Evolutionary conservation across 2,888 invertebrate species (phyloP).

Genomic region (Geotrupes spiniger): DNA sequence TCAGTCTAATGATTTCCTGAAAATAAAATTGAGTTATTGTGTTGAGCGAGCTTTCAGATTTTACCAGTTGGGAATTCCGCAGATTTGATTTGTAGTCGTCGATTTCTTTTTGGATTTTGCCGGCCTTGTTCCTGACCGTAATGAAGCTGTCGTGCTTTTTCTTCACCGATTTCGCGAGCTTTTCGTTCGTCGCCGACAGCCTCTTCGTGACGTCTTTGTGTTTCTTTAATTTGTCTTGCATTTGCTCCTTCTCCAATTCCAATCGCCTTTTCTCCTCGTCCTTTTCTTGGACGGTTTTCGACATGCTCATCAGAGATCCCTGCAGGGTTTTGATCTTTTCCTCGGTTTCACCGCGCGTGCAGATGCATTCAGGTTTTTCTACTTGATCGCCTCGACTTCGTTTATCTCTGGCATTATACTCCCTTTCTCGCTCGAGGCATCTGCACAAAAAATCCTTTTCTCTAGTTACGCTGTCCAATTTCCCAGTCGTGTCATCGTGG

Average conservation of each 20-base stretch:
- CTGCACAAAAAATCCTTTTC: constrained; percentile 22
- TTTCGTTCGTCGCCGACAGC: constrained; percentile 20
- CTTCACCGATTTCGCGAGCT: constrained; percentile 21
- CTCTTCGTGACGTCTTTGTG: constrained; percentile 22
- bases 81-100: constrained; percentile 18
- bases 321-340: constrained; percentile 23
- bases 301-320: constrained; percentile 18
- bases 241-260: constrained; percentile 16
- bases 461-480: constrained; percentile 18
- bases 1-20: constrained; percentile 16
- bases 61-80: constrained; percentile 19
- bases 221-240: constrained; percentile 18
- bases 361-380: background rate
- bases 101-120: constrained; percentile 22
- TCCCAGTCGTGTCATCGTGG: constrained; percentile 9
- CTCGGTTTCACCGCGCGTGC: constrained; percentile 15
- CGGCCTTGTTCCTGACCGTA: constrained; percentile 18
- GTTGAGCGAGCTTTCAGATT: background rate
- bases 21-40: constrained; percentile 1
- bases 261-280: constrained; percentile 21
- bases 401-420: constrained; percentile 4
- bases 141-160: constrained; percentile 23
- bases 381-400: background rate
- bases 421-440: constrained; percentile 19
- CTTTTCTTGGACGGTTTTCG: constrained; percentile 19